These are phyloP conservation scores for Tigriopus californicus DNA, from an alignment of 2,888 invertebrate genomes.

Conservation along the genomic window DNA sequence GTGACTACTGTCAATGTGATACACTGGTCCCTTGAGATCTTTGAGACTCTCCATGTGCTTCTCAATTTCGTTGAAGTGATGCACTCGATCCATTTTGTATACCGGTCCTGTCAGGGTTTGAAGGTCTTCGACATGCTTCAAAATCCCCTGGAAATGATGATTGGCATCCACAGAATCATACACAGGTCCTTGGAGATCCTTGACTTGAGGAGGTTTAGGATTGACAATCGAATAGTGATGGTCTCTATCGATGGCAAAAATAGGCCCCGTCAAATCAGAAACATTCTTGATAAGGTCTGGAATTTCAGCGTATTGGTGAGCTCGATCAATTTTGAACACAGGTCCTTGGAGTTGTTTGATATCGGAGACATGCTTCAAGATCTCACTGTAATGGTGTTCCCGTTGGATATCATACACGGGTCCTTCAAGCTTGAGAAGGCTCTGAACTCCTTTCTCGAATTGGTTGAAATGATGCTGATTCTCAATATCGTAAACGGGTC, in stretches of 20 bases:
- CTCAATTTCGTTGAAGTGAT: slow-evolving; percentile 11
- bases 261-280: neutral
- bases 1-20: neutral
- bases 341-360: slow-evolving; percentile 3
- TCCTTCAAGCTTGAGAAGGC: neutral
- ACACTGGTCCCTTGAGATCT: slow-evolving; percentile 7
- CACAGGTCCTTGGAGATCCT: slow-evolving; percentile 13
- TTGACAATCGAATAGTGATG: slow-evolving; percentile 13
- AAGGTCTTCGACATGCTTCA: slow-evolving; percentile 1
- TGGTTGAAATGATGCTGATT: slow-evolving; percentile 12
- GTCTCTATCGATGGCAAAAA: slow-evolving; percentile 6
- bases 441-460: slow-evolving; percentile 3
- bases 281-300: neutral
- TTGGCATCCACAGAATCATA: neutral
- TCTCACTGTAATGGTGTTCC: slow-evolving; percentile 1
- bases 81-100: slow-evolving; percentile 6
- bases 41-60: slow-evolving; percentile 9
- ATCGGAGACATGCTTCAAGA: neutral
- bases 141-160: slow-evolving; percentile 3
- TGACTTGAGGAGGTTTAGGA: neutral
- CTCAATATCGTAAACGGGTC: slow-evolving; percentile 13
- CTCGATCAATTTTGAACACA: slow-evolving; percentile 7
- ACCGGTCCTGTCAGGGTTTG: slow-evolving; percentile 8
- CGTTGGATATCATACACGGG: slow-evolving; percentile 8
- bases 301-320: slow-evolving; percentile 5